phyloP scores from a whole-genome alignment of 2,113 vertebrate genomes.

The Eublepharis macularius region DNA sequence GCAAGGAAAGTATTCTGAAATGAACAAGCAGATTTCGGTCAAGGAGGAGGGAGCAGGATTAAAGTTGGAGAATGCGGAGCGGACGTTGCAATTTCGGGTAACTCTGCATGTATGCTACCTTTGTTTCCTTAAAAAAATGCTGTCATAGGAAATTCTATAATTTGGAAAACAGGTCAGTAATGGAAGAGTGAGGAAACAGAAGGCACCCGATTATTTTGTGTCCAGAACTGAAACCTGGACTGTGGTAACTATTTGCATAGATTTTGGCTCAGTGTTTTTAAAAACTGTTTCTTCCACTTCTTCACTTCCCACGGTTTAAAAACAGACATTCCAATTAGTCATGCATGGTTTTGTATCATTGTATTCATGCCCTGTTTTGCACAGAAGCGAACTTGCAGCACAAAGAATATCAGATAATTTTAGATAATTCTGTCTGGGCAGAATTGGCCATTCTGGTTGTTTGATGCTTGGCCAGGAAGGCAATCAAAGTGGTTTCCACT shows the following conservation, averaged over 20 bases:
- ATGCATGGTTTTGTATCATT: neutral
- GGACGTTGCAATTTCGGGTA: slow-evolving; percentile 10
- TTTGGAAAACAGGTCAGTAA: slow-evolving; percentile 45
- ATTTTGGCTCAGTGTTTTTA: neutral
- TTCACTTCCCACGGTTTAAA: slow-evolving; percentile 29
- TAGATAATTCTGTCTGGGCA: neutral
- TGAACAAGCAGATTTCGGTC: neutral
- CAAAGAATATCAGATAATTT: slow-evolving; percentile 12
- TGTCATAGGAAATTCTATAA: slow-evolving; percentile 21
- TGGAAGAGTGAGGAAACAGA: slow-evolving; percentile 33
- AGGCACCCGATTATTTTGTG: neutral
- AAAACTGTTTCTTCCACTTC: neutral
- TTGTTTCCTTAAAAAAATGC: slow-evolving; percentile 34
- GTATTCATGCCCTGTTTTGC: neutral
- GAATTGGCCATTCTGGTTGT: neutral
- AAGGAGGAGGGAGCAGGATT: neutral
- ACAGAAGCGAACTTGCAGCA: neutral
- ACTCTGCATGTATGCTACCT: neutral
- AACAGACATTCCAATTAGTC: neutral
- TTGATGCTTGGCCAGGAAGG: neutral
- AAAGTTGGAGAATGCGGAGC: neutral
- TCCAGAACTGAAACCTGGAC: neutral
- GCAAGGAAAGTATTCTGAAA: neutral
- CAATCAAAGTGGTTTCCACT: neutral
- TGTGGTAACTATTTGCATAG: neutral